Conservation (phyloP, 2,797 vertebrate genomes). For the Simalia tracyae region DNA sequence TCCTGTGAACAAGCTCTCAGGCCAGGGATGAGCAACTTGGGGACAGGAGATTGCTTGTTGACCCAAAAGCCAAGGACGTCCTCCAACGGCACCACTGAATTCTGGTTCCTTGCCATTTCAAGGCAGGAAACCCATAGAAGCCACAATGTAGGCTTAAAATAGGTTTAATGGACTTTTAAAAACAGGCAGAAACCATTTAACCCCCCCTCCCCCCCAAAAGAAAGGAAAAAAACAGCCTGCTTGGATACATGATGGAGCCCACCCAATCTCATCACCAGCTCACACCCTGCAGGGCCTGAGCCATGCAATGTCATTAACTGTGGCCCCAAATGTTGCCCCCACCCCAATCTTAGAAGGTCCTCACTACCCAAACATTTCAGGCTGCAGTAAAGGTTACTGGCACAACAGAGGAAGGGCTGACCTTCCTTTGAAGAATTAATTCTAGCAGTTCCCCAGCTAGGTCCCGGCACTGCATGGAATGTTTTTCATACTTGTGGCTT, state of each 20-base stretch:
- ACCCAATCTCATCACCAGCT: background rate
- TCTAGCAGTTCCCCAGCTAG: background rate
- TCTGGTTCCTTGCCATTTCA: background rate
- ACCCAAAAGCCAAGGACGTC: background rate
- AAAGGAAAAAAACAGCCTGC: background rate
- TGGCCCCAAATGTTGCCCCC: background rate
- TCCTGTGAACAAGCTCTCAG: too few species aligned
- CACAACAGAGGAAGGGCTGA: background rate
- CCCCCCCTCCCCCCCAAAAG: background rate
- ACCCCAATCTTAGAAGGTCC: background rate
- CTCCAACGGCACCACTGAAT: background rate
- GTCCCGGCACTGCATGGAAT: background rate
- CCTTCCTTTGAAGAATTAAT: background rate
- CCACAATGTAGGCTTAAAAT: background rate
- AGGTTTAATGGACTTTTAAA: background rate
- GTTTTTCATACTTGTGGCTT: slow-evolving; percentile 1
- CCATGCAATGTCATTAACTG: background rate
- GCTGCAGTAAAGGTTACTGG: background rate
- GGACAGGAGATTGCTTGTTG: background rate
- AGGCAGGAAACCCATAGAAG: background rate
- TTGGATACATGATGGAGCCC: background rate
- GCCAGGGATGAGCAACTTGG: too few species aligned
- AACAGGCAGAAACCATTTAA: background rate
- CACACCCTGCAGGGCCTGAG: background rate
- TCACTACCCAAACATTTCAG: background rate